These are phyloP conservation scores for Yponomeuta evonymella DNA, from an alignment of 2,888 invertebrate genomes.

Conservation along the genomic window DNA sequence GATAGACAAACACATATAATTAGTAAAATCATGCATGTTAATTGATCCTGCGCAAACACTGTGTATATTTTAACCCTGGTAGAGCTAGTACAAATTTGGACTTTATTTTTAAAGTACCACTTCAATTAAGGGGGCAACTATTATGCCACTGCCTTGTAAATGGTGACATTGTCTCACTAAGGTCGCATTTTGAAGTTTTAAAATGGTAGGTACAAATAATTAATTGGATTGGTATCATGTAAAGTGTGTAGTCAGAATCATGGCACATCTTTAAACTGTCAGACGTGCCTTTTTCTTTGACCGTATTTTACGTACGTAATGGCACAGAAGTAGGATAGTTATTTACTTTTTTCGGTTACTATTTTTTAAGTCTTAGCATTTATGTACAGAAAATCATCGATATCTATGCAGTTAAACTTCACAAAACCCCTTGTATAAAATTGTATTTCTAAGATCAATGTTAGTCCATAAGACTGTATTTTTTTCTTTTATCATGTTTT, in stretches of 20 bases:
- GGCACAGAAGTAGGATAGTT: constrained; percentile 5
- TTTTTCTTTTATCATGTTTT: constrained; percentile 9
- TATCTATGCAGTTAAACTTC: neutral
- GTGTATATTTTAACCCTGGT: neutral
- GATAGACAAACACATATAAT: neutral
- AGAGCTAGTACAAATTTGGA: too few species aligned
- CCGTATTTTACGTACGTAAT: constrained; percentile 1
- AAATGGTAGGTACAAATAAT: neutral
- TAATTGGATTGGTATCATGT: neutral
- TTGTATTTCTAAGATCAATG: neutral
- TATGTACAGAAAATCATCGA: neutral
- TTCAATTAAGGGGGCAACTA: too few species aligned
- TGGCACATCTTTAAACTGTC: neutral
- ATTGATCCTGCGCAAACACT: neutral
- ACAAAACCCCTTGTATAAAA: neutral
- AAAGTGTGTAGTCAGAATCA: neutral
- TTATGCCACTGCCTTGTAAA: too few species aligned
- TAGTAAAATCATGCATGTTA: too few species aligned
- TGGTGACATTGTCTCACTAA: neutral
- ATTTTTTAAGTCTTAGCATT: constrained; percentile 11
- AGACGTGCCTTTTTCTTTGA: neutral
- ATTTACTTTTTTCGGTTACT: neutral
- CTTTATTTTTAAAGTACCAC: too few species aligned
- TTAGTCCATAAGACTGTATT: constrained; percentile 10
- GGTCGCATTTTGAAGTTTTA: neutral